Base-by-base conservation (phyloP, 2,113 vertebrate species). In the Sialia sialis region DNA sequence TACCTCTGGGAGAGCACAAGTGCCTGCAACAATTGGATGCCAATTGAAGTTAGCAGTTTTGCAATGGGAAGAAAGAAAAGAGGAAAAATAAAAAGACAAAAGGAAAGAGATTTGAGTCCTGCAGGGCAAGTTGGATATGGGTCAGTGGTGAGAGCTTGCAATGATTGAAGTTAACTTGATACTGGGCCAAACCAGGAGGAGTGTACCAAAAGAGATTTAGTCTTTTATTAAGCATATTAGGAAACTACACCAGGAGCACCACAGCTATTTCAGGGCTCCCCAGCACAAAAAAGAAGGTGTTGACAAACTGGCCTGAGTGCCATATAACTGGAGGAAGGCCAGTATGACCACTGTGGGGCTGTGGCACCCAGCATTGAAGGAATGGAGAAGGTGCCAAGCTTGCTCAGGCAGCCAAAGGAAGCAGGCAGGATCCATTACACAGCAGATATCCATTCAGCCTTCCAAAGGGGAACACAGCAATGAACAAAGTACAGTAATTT, bases 371-470 rank as follows among this genome's bases (percentile, higher is more conserved):
- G 48, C 38, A 38, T 1, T 85, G 20, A 46, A 15, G 32, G 60
- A n/a, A 64, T 1, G 23, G 16, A 26, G 63, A 68, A 39, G 32
- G 26, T 56, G 36, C 23, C 34, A 6, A 19, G 26, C 56, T 62
- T 18, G 3, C 32, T n/a, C 46, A 66, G 62, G 16, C 16, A 49
- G 29, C 26, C n/a, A 29, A 29, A 79, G 39, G 41, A 55, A 51
- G 69, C 36, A 38, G 1, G 2, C 0, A 7, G 43, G 22, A 39
- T 2, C 4, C 0, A 5, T 13, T 19, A 10, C 13, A 32, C 0
- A 12, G 41, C 51, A 56, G 11, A 26, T 17, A 43, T 1, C 39
- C 3, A 1, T 17, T n/a, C 52, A 48, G 2, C 55, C 34, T 3
- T 13, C 39, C 78, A 22, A 52, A 52, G 18, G 17, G 32, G 16